A percentile compares a stretch with the other conserved stretches of the same genome.
These are phyloP conservation scores for Hucho hucho DNA, from an alignment of 2,113 vertebrate species.

Conservation along the genomic window DNA sequence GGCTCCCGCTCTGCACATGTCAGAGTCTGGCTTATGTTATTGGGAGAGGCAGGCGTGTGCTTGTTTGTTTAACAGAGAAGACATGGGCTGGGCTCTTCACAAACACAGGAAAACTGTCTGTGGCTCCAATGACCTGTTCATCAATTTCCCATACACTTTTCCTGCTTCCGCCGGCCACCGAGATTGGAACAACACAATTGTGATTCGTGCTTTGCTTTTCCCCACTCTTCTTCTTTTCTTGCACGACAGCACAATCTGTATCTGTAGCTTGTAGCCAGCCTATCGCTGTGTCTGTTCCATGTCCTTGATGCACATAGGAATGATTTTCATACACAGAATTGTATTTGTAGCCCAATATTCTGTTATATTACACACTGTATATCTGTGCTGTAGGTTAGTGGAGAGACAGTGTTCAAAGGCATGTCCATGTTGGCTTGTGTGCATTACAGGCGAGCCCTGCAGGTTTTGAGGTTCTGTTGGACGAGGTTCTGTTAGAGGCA, in stretches of 20 bases:
- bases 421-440: constrained; percentile 15
- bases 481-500: constrained; percentile 19
- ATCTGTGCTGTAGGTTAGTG: background rate
- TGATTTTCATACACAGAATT: constrained; percentile 6
- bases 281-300: background rate
- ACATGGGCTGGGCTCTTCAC: constrained; percentile 10
- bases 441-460: constrained; percentile 24
- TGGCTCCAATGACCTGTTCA: constrained; percentile 46
- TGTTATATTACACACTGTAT: constrained; percentile 20
- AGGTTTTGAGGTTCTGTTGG: constrained; percentile 6
- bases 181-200: constrained; percentile 50
- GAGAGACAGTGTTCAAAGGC: background rate
- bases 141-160: constrained; percentile 46
- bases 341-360: background rate
- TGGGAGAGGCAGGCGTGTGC: constrained; percentile 22
- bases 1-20: constrained; percentile 28
- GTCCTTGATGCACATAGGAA: background rate
- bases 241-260: background rate
- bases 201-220: constrained; percentile 28
- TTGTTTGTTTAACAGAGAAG: constrained; percentile 56
- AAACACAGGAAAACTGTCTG: constrained; percentile 9
- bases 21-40: constrained; percentile 19
- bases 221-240: background rate
- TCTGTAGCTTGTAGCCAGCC: constrained; percentile 1
- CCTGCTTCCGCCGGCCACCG: constrained; percentile 48